Base-by-base conservation (phyloP, 2,888 invertebrate species). In the Notocelia uddmanniana region DNA sequence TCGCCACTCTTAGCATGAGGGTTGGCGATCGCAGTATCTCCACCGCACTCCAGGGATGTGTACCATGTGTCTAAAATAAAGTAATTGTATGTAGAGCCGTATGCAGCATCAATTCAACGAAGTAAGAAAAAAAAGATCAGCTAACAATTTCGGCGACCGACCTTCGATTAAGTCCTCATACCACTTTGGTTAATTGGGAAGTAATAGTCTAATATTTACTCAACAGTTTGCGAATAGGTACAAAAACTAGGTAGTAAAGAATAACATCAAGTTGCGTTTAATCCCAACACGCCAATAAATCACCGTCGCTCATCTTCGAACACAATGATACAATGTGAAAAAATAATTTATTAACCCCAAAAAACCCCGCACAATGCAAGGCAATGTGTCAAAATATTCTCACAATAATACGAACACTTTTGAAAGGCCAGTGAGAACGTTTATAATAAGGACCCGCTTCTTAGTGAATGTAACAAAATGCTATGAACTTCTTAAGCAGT, bases 401-500 rank as follows among this genome's bases (percentile, higher is more conserved):
- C 76, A 83, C 85, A 92, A 86, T 90, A 90, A 87, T 80, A 83
- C 85, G 85, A 90, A 84, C 89, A 77, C 81, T 80, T 77, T 80
- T 80, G 76, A 82, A 82, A 80, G 76, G 80, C 82, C 74, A 82
- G 79, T 78, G 78, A 78, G 80, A 80, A 78, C 79, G 81, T 82
- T 82, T 79, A 86, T 84, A 85, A 85, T 85, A 82, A 84, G 81
- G 83, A 83, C 83, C 82, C 83, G 87, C 85, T 85, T 81, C 80
- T 80, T 80, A 85, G 77, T 79, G 77, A 78, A 75, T 73, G 62
- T 70, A 79, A 89, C 88, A 89, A 89, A 90, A 89, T 76, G 81
- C 87, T 89, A 93, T 92, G 90, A 92, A 93, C 93, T 93, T 90
- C 93, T 92, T 92, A 85, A 89, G 87, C 90, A 93, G 92, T 93